Percentiles rank a stretch among this genome's conserved stretches.
Evolutionary conservation across 2,888 invertebrate genomes (phyloP).

Genomic region (Ischnura elegans): DNA sequence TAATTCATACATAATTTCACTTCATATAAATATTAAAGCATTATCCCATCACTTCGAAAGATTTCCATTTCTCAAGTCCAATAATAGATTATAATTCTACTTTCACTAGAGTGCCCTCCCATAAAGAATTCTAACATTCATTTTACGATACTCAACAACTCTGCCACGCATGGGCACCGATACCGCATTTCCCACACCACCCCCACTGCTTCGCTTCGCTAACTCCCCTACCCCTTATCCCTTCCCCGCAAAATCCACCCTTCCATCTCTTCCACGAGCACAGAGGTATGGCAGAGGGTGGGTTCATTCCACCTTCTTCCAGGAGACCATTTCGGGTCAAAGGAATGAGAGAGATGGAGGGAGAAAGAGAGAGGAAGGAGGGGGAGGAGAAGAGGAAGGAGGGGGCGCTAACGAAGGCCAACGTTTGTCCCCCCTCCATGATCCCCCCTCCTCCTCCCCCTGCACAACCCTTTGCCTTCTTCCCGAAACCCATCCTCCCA

Average conservation of each 20-base stretch:
- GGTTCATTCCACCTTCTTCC: not conserved
- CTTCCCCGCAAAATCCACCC: slow-evolving; percentile 8
- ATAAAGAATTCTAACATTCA: no score
- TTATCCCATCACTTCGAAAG: no score
- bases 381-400: not conserved
- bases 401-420: slow-evolving; percentile 4
- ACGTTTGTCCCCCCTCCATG: not conserved
- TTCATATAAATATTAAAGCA: no score
- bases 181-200: slow-evolving; percentile 33
- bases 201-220: not conserved
- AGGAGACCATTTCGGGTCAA: slow-evolving; percentile 18
- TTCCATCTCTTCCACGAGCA: not conserved
- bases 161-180: not conserved
- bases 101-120: no score
- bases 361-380: not conserved
- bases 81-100: no score
- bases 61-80: no score
- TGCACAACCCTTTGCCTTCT: slow-evolving; percentile 1
- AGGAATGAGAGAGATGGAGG: not conserved
- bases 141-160: not conserved
- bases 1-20: no score
- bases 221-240: not conserved
- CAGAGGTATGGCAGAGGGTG: not conserved
- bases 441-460: not conserved
- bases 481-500: not conserved